Base-by-base conservation (phyloP, 2,888 invertebrate species). In the Hirtodrosophila confusa region DNA sequence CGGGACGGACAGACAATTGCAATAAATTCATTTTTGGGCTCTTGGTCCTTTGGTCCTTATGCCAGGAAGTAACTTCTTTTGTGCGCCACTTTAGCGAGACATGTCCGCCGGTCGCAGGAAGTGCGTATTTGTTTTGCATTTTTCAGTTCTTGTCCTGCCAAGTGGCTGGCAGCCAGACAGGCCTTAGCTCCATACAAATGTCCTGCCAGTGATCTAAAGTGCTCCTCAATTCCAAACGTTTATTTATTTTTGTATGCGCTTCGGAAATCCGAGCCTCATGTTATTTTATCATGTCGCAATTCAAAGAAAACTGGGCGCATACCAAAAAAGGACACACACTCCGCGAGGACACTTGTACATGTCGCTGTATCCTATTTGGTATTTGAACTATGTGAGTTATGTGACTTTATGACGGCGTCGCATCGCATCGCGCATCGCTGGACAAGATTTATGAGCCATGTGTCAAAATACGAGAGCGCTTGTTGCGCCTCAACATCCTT, bases 61-160 rank as follows among this genome's bases (percentile, higher is more conserved):
- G 61, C 73, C 84, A 88, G 84, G 84, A 88, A 88, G 87, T 88
- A 84, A 88, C 86, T 88, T 77, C 75, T 88, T 83, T 83, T 80
- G 74, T 78, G 75, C 83, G 75, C 75, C 83, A 82, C 78, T 82
- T 72, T 76, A 67, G 70, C 69, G 63, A 74, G 75, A 78, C 76
- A 75, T 78, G 78, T 74, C 69, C 78, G 74, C 53, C 37, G 47
- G 47, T 39, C 56, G 75, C 85, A 86, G 88, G 88, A 89, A 89
- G 89, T 88, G 70, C 68, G 75, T 89, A 83, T 88, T 88, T 88
- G 88, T 80, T 89, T 88, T 89, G 87, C 87, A 86, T 80, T 40
- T 23, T 55, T 65, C 53, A 61, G 58, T 27, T 27, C 17, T 27
- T 63, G 67, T 71, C 66, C 68, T 75, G 75, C 56, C 57, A 17